phyloP scores from a whole-genome alignment of 2,888 invertebrate genomes.

The Stenodera caucasica region DNA sequence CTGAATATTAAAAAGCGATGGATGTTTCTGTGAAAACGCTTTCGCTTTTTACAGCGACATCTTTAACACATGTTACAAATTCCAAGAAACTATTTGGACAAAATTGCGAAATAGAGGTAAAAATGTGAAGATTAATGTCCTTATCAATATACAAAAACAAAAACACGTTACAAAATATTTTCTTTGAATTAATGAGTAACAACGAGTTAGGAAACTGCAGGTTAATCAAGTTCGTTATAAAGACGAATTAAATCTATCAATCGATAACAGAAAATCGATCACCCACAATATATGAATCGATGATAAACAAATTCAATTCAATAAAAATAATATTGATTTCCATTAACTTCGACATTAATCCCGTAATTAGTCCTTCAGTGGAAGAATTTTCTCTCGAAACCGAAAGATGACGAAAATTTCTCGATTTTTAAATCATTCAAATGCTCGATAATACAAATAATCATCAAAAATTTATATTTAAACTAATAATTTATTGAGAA shows the following conservation, averaged over 20 bases:
- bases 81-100: conserved; percentile 22
- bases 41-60: conserved; percentile 26
- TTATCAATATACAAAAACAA: conserved; percentile 30
- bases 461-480: too few species aligned
- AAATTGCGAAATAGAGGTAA: conserved; percentile 27
- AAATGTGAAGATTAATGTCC: conserved; percentile 25
- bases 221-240: conserved; percentile 19
- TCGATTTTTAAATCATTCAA: neutral
- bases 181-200: conserved; percentile 26
- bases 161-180: conserved; percentile 31
- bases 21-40: conserved; percentile 25
- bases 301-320: neutral
- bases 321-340: neutral
- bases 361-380: neutral
- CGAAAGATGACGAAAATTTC: neutral
- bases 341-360: neutral
- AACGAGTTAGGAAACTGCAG: conserved; percentile 28
- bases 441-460: neutral
- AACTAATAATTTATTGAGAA: too few species aligned
- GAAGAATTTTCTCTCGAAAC: neutral
- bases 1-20: conserved; percentile 21
- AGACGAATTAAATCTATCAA: too few species aligned
- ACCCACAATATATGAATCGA: neutral
- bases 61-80: conserved; percentile 19
- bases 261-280: too few species aligned